Evolutionary conservation across 2,888 invertebrate species (phyloP).

Genomic region (Ethmia dodecea): DNA sequence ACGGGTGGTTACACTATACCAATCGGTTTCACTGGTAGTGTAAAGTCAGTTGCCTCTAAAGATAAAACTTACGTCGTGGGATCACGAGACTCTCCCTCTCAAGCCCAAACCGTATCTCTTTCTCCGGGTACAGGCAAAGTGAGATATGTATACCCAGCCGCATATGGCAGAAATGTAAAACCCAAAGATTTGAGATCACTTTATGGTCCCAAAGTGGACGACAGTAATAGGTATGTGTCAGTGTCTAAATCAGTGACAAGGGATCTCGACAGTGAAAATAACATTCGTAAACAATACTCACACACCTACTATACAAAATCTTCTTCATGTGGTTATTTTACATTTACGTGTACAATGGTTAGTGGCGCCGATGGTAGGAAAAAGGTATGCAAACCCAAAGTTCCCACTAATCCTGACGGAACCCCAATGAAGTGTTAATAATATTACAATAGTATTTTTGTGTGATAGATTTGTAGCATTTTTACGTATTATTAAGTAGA

Average conservation of each 20-base stretch:
- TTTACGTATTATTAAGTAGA: too few species aligned
- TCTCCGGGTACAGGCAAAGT: slow-evolving; percentile 70
- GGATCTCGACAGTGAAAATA: slow-evolving; percentile 79
- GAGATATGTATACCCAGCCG: slow-evolving; percentile 45
- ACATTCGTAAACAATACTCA: slow-evolving; percentile 83
- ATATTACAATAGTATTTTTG: neutral
- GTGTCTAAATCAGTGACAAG: slow-evolving; percentile 89
- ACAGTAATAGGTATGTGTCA: slow-evolving; percentile 84
- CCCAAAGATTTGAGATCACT: slow-evolving; percentile 58
- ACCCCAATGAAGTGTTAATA: slow-evolving; percentile 79
- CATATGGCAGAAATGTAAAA: slow-evolving; percentile 42
- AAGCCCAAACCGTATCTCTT: slow-evolving; percentile 80
- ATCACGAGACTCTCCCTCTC: slow-evolving; percentile 77
- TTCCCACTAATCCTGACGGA: slow-evolving; percentile 86
- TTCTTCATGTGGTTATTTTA: slow-evolving; percentile 91
- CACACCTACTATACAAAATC: slow-evolving; percentile 91
- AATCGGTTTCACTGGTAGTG: slow-evolving; percentile 81
- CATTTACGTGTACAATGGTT: slow-evolving; percentile 89
- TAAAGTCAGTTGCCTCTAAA: slow-evolving; percentile 81
- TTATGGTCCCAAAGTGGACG: slow-evolving; percentile 49
- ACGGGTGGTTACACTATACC: slow-evolving; percentile 82
- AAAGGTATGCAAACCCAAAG: slow-evolving; percentile 89
- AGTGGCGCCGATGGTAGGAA: slow-evolving; percentile 86
- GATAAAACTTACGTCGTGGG: slow-evolving; percentile 77
- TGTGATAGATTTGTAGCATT: too few species aligned